Evolutionary conservation across 1,140 invertebrate genomes (phyloP).

Genomic region (Sarcophaga peregrina): DNA sequence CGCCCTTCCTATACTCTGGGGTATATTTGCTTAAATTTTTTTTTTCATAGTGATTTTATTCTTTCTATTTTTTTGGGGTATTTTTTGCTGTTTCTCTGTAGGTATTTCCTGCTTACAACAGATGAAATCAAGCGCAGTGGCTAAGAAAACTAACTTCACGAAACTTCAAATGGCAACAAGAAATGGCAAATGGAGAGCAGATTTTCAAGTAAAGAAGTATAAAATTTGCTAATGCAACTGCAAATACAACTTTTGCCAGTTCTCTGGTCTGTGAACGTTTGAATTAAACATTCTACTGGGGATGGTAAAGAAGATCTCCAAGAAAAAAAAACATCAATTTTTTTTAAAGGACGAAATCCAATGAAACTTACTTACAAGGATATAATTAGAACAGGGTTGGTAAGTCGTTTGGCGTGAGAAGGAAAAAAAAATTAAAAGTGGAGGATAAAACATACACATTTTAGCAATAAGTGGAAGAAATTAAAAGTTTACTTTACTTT

Average conservation of each 20-base stretch:
- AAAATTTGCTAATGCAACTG: constrained; percentile 5
- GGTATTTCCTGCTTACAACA: background rate
- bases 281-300: background rate
- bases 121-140: constrained; percentile 7
- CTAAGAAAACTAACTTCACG: background rate
- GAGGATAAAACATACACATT: background rate
- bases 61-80: background rate
- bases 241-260: background rate
- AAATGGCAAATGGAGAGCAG: no score
- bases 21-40: background rate
- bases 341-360: no score
- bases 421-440: background rate
- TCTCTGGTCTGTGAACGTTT: background rate
- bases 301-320: background rate
- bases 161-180: background rate
- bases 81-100: no score
- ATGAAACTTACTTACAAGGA: no score
- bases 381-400: no score
- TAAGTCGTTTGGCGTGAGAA: no score
- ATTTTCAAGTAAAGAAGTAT: background rate
- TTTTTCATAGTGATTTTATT: background rate
- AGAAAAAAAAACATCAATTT: background rate
- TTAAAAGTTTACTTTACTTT: constrained; percentile 40
- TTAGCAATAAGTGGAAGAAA: constrained; percentile 32
- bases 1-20: background rate